Evolutionary conservation across 2,888 invertebrate genomes (phyloP).

Genomic region (Nymphalis urticae): DNA sequence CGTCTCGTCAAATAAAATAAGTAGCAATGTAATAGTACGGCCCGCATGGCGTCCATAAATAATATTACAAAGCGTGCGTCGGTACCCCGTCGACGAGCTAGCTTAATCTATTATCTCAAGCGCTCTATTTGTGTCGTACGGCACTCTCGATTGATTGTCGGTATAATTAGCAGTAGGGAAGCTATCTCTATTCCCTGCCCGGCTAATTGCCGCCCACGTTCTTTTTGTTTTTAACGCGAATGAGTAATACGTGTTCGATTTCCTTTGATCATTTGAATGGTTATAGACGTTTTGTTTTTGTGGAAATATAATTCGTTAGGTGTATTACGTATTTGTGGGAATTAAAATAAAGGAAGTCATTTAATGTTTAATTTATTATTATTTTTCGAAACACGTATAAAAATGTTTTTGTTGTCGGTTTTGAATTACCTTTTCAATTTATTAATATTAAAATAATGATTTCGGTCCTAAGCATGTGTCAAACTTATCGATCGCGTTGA

Average conservation of each 20-base stretch:
- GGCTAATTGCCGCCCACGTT: constrained; percentile 41
- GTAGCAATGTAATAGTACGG: constrained; percentile 8
- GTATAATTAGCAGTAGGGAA: constrained; percentile 56
- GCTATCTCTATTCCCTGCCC: constrained; percentile 33
- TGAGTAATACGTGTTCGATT: constrained; percentile 40
- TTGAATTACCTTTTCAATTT: too few species aligned
- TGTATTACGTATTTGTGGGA: too few species aligned
- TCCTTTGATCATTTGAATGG: constrained; percentile 41
- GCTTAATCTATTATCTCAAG: constrained; percentile 45
- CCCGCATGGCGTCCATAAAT: constrained; percentile 56
- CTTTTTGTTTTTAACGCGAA: constrained; percentile 37
- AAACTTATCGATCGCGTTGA: not conserved
- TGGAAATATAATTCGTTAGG: not conserved
- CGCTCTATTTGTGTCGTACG: constrained; percentile 54
- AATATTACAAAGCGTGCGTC: constrained; percentile 49
- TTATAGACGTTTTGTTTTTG: constrained; percentile 24
- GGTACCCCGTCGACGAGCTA: constrained; percentile 35
- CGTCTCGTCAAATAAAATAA: constrained; percentile 12
- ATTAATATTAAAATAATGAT: not conserved
- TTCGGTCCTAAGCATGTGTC: not conserved
- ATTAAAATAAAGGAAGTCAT: too few species aligned
- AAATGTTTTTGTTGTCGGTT: too few species aligned
- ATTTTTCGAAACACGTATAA: too few species aligned
- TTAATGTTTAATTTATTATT: too few species aligned
- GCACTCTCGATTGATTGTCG: constrained; percentile 63